Base-by-base conservation (phyloP, 2,888 invertebrate species). In the Eurytoma adleriae region DNA sequence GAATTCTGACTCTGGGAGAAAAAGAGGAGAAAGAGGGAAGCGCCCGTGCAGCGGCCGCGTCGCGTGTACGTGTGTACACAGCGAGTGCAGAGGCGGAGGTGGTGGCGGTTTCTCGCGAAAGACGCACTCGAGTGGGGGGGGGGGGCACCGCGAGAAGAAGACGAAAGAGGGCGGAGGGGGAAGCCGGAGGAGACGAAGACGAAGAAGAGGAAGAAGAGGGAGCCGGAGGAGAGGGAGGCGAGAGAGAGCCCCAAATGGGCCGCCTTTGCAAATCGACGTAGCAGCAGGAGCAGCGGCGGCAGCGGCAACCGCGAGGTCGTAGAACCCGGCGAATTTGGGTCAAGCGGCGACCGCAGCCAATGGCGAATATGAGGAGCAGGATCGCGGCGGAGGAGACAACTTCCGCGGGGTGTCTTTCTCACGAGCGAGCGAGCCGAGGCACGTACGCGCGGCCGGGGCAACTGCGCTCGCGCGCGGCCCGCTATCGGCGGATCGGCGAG, bases 351-450 rank as follows among this genome's bases (percentile, higher is more conserved):
- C 73, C 71, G 72, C 71, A 59, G 72, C 79, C 79, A 79, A 71
- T 79, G 79, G 79, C 76, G 74, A 82, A 82, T 82, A 79, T 82
- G 79, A 82, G 74, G 73, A 79, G 71, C 77, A 73, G 81, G 66
- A 78, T 66, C 62, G 62, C 62, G 52, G 24, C 18, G 48, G 57
- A 40, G 24, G 57, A 10, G 69, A 74, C 71, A 69, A 79, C 81
- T 81, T 81, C 81, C 78, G 77, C 79, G 72, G 78, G 79, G 79
- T 81, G 76, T 82, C 82, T 82, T 82, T 79, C 82, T 82, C 82
- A 82, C 77, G 73, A 79, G 61, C 30, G 62, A 16, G n/a, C 62
- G n/a, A n/a, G n/a, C n/a, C n/a, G n/a, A n/a, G n/a, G 2, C n/a
- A 16, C 30, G 27, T 61, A 61, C 57, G 64, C 54, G n/a, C n/a